Percentiles rank a stretch among this genome's conserved stretches.
Conservation (phyloP, 2,888 invertebrate genomes). For the Agonum fuliginosum region DNA sequence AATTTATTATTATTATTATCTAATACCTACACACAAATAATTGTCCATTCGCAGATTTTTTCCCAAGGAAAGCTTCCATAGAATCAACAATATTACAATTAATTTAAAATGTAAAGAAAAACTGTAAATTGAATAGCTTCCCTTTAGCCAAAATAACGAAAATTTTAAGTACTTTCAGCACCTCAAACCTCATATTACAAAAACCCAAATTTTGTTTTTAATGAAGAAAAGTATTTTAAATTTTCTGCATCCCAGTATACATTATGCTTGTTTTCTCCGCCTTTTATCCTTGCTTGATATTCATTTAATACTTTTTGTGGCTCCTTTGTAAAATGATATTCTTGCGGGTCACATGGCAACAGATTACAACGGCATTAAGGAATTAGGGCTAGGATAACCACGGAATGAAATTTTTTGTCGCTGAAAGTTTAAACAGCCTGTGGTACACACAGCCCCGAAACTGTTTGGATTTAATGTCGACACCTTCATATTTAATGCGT, state of each 20-base stretch:
- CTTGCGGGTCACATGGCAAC: neutral
- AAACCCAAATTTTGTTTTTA: neutral
- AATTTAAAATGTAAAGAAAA: no score
- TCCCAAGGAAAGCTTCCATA: no score
- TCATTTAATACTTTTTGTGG: neutral
- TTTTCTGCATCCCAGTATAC: neutral
- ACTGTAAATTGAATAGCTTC: no score
- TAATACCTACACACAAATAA: no score
- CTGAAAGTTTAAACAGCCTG: slow-evolving; percentile 14
- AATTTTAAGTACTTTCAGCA: neutral
- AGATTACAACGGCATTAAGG: slow-evolving; percentile 7
- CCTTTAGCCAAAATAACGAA: no score
- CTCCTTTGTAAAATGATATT: neutral
- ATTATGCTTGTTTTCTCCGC: neutral
- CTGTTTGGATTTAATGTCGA: slow-evolving; percentile 21
- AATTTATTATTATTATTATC: no score
- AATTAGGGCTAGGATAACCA: slow-evolving; percentile 30
- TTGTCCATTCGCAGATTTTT: no score
- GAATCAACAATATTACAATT: no score
- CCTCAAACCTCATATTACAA: neutral
- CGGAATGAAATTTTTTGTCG: slow-evolving; percentile 28
- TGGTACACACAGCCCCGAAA: neutral
- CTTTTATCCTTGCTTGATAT: neutral
- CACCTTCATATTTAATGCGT: slow-evolving; percentile 14
- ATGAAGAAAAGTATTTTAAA: slow-evolving; percentile 9